Conservation (phyloP, 1,140 invertebrate genomes). For the Asbolus verrucosus region DNA sequence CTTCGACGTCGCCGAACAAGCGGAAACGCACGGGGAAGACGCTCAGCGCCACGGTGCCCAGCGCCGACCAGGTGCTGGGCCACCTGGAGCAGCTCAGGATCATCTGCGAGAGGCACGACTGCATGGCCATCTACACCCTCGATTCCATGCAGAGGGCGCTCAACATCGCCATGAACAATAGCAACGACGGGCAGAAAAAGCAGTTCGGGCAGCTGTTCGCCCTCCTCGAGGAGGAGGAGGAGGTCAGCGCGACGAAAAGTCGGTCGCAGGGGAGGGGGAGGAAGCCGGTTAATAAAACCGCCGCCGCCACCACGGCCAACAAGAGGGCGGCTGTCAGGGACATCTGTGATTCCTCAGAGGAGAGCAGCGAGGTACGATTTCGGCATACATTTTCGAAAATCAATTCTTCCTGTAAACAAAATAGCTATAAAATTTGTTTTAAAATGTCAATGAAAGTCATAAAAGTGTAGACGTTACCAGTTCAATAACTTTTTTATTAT, state of each 20-base stretch:
- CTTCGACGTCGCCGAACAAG: constrained; percentile 88
- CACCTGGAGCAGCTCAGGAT: constrained; percentile 93
- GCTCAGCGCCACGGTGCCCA: constrained; percentile 68
- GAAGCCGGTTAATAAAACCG: constrained; percentile 67
- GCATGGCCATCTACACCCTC: constrained; percentile 77
- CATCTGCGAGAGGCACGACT: constrained; percentile 72
- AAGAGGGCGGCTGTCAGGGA: constrained; percentile 69
- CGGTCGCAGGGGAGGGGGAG: constrained; percentile 69
- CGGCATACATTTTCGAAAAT: constrained; percentile 50
- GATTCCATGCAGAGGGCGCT: constrained; percentile 92
- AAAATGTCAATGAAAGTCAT: too few species aligned
- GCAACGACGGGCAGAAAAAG: constrained; percentile 86
- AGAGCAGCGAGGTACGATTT: constrained; percentile 86
- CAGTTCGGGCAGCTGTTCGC: constrained; percentile 93
- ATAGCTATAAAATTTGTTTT: too few species aligned
- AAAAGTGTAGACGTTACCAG: too few species aligned
- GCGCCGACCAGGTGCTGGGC: constrained; percentile 85
- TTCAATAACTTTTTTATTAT: too few species aligned
- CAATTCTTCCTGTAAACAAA: neutral
- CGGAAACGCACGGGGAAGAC: constrained; percentile 79
- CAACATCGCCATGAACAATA: constrained; percentile 80
- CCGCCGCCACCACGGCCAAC: constrained; percentile 61
- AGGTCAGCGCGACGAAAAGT: constrained; percentile 67
- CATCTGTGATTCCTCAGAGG: constrained; percentile 78
- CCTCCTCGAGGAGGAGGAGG: constrained; percentile 89